Percentiles rank a stretch among this genome's conserved stretches.
These are phyloP conservation scores for Carcina quercana DNA, from an alignment of 2,888 invertebrate genomes.

Conservation along the genomic window DNA sequence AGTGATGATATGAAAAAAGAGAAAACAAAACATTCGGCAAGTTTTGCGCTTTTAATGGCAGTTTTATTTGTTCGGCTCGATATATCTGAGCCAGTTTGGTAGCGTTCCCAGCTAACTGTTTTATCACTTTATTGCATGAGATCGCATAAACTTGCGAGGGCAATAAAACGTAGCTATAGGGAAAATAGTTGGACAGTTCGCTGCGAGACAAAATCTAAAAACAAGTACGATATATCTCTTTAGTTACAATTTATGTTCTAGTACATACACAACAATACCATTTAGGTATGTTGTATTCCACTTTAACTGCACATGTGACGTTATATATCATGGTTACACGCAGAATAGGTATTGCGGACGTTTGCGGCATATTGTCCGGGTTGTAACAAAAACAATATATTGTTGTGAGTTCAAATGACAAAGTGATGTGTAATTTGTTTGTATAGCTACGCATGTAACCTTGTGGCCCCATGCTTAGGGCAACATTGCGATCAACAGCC, in stretches of 20 bases:
- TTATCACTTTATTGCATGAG: constrained; percentile 72
- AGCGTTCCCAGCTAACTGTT: constrained; percentile 64
- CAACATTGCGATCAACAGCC: no score
- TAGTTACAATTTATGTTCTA: constrained; percentile 3
- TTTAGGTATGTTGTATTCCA: no score
- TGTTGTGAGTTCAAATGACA: no score
- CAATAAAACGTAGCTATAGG: constrained; percentile 56
- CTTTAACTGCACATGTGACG: no score
- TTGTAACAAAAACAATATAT: no score
- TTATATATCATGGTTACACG: no score
- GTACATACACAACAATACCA: no score
- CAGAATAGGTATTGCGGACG: no score
- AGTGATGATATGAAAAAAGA: constrained; percentile 44
- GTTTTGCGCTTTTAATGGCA: constrained; percentile 59
- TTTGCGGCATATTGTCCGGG: no score
- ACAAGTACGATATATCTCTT: constrained; percentile 19
- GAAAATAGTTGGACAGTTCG: constrained; percentile 33
- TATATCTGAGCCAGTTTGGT: constrained; percentile 57
- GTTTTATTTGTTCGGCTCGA: constrained; percentile 66
- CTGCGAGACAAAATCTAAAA: constrained; percentile 20
- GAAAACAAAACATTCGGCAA: constrained; percentile 59
- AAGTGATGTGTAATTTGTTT: no score
- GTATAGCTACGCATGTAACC: no score
- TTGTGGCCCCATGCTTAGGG: no score
- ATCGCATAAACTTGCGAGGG: constrained; percentile 60